These are phyloP conservation scores for Halcyon senegalensis DNA, from an alignment of 2,113 vertebrate genomes.

Conservation along the genomic window DNA sequence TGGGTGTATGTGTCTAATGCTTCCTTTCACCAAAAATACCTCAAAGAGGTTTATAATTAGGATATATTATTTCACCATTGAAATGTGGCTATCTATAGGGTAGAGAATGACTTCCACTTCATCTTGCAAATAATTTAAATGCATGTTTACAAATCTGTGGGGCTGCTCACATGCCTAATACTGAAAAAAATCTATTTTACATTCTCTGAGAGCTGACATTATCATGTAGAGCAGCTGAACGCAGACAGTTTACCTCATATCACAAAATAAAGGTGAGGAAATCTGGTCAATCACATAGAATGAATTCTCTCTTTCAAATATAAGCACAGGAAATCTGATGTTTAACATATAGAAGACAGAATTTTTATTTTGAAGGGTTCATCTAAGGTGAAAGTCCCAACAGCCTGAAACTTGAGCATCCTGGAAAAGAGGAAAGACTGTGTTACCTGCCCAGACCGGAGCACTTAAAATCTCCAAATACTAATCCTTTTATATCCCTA, in stretches of 20 bases:
- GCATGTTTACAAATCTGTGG: neutral
- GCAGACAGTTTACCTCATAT: neutral
- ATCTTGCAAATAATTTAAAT: neutral
- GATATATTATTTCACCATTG: neutral
- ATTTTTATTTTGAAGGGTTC: neutral
- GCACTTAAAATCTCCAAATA: neutral
- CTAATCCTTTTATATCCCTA: neutral
- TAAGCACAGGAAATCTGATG: neutral
- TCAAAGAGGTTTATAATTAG: neutral
- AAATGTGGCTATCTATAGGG: neutral
- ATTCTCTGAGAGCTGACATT: neutral
- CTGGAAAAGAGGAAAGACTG: neutral
- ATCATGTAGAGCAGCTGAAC: neutral
- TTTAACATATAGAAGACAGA: neutral
- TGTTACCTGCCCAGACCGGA: neutral
- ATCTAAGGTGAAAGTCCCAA: neutral
- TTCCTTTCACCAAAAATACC: neutral
- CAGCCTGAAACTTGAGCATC: neutral
- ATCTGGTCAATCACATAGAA: neutral
- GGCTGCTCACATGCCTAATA: neutral
- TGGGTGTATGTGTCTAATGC: rapidly evolving
- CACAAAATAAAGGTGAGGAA: neutral
- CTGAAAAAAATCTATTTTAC: neutral
- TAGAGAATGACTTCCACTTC: neutral
- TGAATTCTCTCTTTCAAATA: neutral